phyloP scores from a whole-genome alignment of 2,888 invertebrate genomes.

The Diadegma fenestrale region DNA sequence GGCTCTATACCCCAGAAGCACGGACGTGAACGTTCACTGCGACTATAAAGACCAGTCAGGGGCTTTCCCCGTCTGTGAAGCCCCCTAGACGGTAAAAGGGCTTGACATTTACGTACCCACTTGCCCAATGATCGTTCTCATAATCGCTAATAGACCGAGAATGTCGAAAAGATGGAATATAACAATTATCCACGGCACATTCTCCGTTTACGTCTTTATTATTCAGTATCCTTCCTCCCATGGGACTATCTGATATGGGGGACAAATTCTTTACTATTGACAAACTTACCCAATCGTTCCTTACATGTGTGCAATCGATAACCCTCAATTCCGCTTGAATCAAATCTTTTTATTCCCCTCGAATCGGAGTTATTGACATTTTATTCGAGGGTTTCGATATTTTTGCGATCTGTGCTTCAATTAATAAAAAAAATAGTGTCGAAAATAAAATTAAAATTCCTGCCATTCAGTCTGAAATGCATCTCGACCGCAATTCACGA shows the following conservation, averaged over 20 bases:
- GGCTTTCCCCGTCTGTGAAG: conserved; percentile 69
- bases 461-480: not conserved
- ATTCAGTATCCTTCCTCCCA: conserved; percentile 51
- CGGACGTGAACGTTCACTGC: conserved; percentile 65
- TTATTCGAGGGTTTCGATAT: not conserved
- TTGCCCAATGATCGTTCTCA: conserved; percentile 80
- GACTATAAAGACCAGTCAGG: conserved; percentile 72
- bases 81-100: conserved; percentile 78
- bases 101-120: conserved; percentile 81
- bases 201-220: conserved; percentile 62
- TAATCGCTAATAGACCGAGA: conserved; percentile 74
- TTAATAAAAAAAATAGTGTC: not conserved
- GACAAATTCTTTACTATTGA: conserved; percentile 53
- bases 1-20: conserved; percentile 63
- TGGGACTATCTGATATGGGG: conserved; percentile 12
- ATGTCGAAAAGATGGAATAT: conserved; percentile 73
- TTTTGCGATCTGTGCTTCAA: not conserved
- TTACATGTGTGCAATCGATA: not conserved
- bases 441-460: too few relatives aligned
- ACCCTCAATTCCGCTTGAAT: not conserved
- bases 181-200: conserved; percentile 71
- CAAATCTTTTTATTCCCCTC: not conserved
- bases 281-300: conserved; percentile 6
- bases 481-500: not conserved
- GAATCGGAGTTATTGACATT: not conserved